A percentile compares a stretch with the other conserved stretches of the same genome.
Evolutionary conservation across 2,797 vertebrate genomes (phyloP).

Genomic region (Sebastolobus altivelis): DNA sequence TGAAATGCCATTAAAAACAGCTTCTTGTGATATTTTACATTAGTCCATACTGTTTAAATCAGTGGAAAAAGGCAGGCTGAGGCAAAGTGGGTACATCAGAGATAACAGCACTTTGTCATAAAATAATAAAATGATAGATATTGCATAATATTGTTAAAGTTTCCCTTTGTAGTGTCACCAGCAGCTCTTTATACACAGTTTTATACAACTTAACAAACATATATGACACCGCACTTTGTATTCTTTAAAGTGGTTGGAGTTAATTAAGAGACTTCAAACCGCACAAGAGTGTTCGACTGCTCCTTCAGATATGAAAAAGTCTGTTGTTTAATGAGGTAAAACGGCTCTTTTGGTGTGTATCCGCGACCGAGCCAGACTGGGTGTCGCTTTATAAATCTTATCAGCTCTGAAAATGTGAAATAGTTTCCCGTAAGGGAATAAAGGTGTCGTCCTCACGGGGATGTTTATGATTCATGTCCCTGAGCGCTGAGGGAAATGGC

Average conservation of each 20-base stretch:
- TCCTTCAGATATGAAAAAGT: slow-evolving; percentile 51
- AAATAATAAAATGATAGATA: slow-evolving; percentile 5
- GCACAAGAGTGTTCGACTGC: slow-evolving; percentile 35
- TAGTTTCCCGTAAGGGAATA: slow-evolving; percentile 61
- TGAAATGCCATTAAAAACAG: not conserved
- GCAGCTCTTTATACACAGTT: slow-evolving; percentile 12
- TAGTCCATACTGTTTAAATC: slow-evolving; percentile 1
- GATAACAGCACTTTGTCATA: not conserved
- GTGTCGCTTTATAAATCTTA: slow-evolving; percentile 63
- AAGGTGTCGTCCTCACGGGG: slow-evolving; percentile 71
- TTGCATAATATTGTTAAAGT: not conserved
- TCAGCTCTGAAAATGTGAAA: slow-evolving; percentile 66
- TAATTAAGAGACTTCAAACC: slow-evolving; percentile 56
- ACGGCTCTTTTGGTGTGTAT: slow-evolving; percentile 26
- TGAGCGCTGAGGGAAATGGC: slow-evolving; percentile 50
- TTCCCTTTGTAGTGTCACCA: slow-evolving; percentile 10
- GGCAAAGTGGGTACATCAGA: not conserved
- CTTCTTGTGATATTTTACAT: not conserved
- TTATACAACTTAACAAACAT: slow-evolving; percentile 9
- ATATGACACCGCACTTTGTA: slow-evolving; percentile 21
- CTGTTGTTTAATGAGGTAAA: slow-evolving; percentile 62
- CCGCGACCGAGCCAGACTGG: slow-evolving; percentile 20
- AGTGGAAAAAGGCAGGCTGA: not conserved
- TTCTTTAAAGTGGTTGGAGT: slow-evolving; percentile 51
- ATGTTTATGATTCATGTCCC: slow-evolving; percentile 69